Percentiles rank a stretch among this genome's conserved stretches.
These are phyloP conservation scores for Lycodopsis pacificus DNA, from an alignment of 2,797 vertebrate genomes.

Conservation along the genomic window DNA sequence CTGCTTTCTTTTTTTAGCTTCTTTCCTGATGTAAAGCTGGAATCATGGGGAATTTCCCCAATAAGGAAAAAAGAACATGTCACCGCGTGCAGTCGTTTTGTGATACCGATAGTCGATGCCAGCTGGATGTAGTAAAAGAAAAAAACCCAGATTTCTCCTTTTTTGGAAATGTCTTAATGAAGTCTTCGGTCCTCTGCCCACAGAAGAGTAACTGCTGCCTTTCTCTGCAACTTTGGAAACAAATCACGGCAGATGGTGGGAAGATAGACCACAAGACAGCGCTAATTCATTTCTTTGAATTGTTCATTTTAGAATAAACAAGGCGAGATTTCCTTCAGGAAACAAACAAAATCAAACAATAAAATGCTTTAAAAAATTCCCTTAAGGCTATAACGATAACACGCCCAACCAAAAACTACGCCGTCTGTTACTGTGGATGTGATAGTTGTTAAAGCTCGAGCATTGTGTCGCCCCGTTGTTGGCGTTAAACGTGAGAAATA, in stretches of 20 bases:
- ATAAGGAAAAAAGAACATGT: conserved; percentile 20
- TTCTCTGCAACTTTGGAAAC: conserved; percentile 51
- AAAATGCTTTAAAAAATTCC: conserved; percentile 59
- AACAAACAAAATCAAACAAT: conserved; percentile 67
- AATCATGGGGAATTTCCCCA: conserved; percentile 59
- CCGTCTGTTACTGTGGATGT: conserved; percentile 63
- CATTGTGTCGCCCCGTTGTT: conserved; percentile 37
- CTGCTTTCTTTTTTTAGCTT: conserved; percentile 28
- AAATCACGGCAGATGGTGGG: conserved; percentile 73
- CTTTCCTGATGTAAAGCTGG: conserved; percentile 30
- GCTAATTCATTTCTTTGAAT: conserved; percentile 66
- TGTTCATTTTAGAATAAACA: conserved; percentile 69
- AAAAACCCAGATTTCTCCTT: conserved; percentile 18
- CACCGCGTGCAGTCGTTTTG: conserved; percentile 38
- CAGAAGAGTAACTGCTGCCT: conserved; percentile 55
- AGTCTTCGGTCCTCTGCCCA: conserved; percentile 52
- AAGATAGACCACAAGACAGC: conserved; percentile 60
- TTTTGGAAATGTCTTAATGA: conserved; percentile 70
- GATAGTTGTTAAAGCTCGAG: conserved; percentile 49
- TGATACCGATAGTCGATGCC: conserved; percentile 52
- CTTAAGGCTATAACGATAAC: conserved; percentile 60
- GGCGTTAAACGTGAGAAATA: conserved; percentile 65
- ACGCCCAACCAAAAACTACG: conserved; percentile 41
- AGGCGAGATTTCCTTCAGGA: conserved; percentile 59
- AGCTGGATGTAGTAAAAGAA: conserved; percentile 70